Conservation (phyloP, 2,888 invertebrate species). For the Autographa pulchrina region DNA sequence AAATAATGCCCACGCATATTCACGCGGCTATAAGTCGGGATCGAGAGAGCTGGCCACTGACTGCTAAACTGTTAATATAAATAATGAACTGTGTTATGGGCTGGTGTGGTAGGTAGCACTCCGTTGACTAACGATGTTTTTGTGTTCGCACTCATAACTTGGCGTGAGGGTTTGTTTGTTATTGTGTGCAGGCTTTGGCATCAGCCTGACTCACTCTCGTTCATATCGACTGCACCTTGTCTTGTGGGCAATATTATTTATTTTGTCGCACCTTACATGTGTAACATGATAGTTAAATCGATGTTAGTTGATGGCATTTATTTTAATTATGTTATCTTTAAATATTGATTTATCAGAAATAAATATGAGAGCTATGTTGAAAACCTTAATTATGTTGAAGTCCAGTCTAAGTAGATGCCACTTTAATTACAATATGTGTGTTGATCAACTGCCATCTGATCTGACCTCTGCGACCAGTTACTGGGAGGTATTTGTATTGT, state of each 20-base stretch:
- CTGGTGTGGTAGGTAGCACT: slow-evolving; percentile 82
- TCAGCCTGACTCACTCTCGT: slow-evolving; percentile 54
- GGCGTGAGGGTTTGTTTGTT: slow-evolving; percentile 61
- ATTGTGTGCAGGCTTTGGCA: slow-evolving; percentile 62
- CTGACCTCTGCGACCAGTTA: no score
- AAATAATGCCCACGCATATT: slow-evolving; percentile 89
- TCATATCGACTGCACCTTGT: slow-evolving; percentile 45
- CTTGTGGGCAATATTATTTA: slow-evolving; percentile 37
- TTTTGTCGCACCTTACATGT: slow-evolving; percentile 43
- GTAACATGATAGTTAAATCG: neutral
- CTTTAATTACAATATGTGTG: no score
- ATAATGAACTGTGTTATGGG: slow-evolving; percentile 89
- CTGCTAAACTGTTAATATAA: slow-evolving; percentile 90
- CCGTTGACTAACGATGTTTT: slow-evolving; percentile 86
- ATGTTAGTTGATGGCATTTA: no score
- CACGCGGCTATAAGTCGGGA: slow-evolving; percentile 87
- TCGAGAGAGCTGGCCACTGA: slow-evolving; percentile 82
- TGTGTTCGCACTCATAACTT: slow-evolving; percentile 78
- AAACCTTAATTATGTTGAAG: no score
- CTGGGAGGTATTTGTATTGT: no score
- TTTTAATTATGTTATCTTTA: no score
- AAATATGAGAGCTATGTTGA: no score
- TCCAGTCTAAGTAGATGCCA: no score
- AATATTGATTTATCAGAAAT: no score
- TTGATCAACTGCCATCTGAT: no score